A percentile compares a stretch with the other conserved stretches of the same genome.
Evolutionary conservation across 1,140 invertebrate species (phyloP).

Genomic region (Ceratitis capitata): DNA sequence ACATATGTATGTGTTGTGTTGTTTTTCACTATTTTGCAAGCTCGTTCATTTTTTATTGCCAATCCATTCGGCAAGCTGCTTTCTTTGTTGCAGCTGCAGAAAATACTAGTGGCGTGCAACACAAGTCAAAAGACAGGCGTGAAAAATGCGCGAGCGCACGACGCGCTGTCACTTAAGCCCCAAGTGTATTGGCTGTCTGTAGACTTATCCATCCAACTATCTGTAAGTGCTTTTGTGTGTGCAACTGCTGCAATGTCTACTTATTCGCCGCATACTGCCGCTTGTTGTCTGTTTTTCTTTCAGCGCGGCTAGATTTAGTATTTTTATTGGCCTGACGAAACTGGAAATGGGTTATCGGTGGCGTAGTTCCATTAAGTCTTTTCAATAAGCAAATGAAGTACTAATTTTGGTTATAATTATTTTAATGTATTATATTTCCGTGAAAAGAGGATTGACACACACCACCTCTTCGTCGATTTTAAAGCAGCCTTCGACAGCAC

Average conservation of each 20-base stretch:
- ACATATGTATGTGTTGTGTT: not conserved
- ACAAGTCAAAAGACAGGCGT: conserved; percentile 21
- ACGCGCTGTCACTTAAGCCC: conserved; percentile 19
- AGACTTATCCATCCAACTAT: not conserved
- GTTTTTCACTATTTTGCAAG: too few relatives aligned
- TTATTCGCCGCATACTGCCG: too few relatives aligned
- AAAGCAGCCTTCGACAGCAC: too few relatives aligned
- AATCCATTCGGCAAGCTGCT: too few relatives aligned
- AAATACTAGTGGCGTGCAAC: not conserved
- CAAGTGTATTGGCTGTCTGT: not conserved
- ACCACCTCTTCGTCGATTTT: too few relatives aligned
- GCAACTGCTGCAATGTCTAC: not conserved
- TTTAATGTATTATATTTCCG: too few relatives aligned
- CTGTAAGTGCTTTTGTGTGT: not conserved
- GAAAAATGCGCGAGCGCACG: conserved; percentile 29
- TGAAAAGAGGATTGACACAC: too few relatives aligned
- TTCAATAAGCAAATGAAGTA: too few relatives aligned
- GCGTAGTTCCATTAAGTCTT: not conserved
- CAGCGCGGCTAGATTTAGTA: not conserved
- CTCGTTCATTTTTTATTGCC: not conserved
- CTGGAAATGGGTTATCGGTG: not conserved
- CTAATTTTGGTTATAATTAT: too few relatives aligned
- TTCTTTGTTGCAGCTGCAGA: conserved; percentile 8
- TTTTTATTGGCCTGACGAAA: not conserved
- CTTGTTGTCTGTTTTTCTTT: conserved; percentile 10